Evolutionary conservation across 2,797 vertebrate species (phyloP), one percentile per base, ranked within the genome.

Genomic region (Petrocephalus schoutedeni): DNA sequence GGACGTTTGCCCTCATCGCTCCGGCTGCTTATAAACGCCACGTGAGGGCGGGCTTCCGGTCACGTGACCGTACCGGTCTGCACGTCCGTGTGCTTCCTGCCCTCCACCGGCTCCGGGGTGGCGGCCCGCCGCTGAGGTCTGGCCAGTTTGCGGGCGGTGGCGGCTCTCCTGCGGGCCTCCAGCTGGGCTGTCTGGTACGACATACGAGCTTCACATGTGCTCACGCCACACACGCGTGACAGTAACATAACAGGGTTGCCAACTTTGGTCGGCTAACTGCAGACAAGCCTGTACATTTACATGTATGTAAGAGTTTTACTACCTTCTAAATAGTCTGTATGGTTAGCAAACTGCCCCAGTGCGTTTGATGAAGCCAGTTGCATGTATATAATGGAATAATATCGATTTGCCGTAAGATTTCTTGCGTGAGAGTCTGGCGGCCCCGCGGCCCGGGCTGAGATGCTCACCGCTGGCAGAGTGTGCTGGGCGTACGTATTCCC

Each of bases 1-100:
- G 36, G 71, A 9, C 45, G 9, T 83, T 19, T 54, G 21, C 80
- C n/a, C 28, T 51, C 10, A 83, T 83, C 4, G 28, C 28, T 51
- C 41, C 10, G 45, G n/a, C 36, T 45, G 77, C n/a, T 51, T 51
- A 82, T 16, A 82, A 49, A 82, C 36, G n/a, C 49, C 45, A 64
- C 21, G 53, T 64, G 59, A 64, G 0, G 3, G 28, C 23, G 9
- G 6, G 8, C n/a, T 71, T 32, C 10, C 21, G 23, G 41, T 83
- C 19, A 58, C 9, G 36, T 86, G 56, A 59, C 28, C 53, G 10
- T 88, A 99, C 98, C 98, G 92, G 98, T 99, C 91, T 99, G 98
- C 4, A 99, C 95, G 0, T 96, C 92, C 7, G 94, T 58, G 0
- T 99, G 97, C 85, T 94, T 94, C 89, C 97, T 95, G 85, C 96